Conservation (phyloP, 2,888 invertebrate genomes). For the Tetragnatha montana region DNA sequence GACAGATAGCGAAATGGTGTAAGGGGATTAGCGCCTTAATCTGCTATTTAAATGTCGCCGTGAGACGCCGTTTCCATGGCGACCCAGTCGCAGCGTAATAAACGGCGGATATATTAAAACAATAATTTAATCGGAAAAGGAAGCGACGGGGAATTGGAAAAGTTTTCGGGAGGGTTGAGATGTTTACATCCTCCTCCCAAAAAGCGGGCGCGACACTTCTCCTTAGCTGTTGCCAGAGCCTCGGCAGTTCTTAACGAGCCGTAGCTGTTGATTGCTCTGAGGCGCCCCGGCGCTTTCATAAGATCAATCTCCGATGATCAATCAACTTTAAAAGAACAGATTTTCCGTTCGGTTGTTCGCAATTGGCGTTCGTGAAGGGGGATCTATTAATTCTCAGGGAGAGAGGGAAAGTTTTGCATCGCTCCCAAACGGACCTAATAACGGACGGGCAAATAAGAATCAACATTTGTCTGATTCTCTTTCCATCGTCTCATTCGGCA, state of each 20-base stretch:
- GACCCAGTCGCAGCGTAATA: conserved; percentile 56
- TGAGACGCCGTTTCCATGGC: conserved; percentile 65
- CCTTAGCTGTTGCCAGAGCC: conserved; percentile 69
- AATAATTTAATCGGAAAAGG: conserved; percentile 71
- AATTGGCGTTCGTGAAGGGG: conserved; percentile 58
- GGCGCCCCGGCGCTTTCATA: conserved; percentile 47
- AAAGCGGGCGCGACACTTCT: conserved; percentile 65
- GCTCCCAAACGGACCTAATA: conserved; percentile 66
- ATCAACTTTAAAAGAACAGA: conserved; percentile 70
- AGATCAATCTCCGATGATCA: conserved; percentile 69
- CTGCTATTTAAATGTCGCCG: conserved; percentile 71
- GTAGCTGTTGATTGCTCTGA: conserved; percentile 68
- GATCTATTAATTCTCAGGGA: conserved; percentile 65
- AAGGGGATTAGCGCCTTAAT: conserved; percentile 70
- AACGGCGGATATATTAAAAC: conserved; percentile 70
- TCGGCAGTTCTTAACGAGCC: conserved; percentile 60
- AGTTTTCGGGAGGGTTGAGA: conserved; percentile 58
- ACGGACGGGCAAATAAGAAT: conserved; percentile 69
- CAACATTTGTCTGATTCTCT: conserved; percentile 68
- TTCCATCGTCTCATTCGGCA: conserved; percentile 49
- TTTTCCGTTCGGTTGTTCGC: conserved; percentile 56
- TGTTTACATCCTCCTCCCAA: conserved; percentile 66
- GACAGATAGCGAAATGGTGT: conserved; percentile 69
- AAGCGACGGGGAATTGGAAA: conserved; percentile 60
- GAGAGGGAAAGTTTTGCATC: conserved; percentile 58